Percentiles rank a stretch among this genome's conserved stretches.
Evolutionary conservation across 2,113 vertebrate genomes (phyloP).

Genomic region (Progne subis): DNA sequence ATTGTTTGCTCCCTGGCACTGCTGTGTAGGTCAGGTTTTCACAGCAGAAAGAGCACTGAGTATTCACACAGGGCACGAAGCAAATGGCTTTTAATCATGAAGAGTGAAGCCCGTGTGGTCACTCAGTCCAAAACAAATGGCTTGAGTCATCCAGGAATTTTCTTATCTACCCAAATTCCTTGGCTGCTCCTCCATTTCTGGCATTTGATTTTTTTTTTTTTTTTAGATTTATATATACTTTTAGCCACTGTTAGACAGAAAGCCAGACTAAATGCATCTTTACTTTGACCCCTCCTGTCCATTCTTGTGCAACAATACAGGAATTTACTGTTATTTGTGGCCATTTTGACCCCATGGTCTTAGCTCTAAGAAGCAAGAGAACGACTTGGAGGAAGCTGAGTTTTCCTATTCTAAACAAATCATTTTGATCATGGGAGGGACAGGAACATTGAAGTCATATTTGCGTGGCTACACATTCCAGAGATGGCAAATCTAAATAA

Average conservation of each 20-base stretch:
- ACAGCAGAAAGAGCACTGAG: not conserved
- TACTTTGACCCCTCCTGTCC: not conserved
- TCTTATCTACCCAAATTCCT: conserved; percentile 43
- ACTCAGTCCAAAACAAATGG: conserved; percentile 1
- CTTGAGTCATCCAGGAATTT: conserved; percentile 17
- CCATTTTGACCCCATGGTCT: not conserved
- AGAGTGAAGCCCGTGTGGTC: not conserved
- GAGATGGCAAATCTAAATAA: not conserved
- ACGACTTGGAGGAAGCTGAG: not conserved
- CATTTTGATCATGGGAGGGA: not conserved
- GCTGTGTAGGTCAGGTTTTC: not conserved
- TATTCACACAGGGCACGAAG: not conserved
- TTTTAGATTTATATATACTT: conserved; percentile 18
- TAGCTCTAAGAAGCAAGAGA: not conserved
- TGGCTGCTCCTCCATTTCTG: conserved; percentile 5
- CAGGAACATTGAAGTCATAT: not conserved
- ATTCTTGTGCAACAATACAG: not conserved
- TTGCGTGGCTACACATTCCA: not conserved
- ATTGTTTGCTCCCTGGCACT: not conserved
- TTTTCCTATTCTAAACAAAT: not conserved
- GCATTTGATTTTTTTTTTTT: not conserved
- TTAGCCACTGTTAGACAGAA: conserved; percentile 13
- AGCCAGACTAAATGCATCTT: conserved; percentile 7
- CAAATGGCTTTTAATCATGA: not conserved
- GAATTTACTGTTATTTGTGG: conserved; percentile 6